Conservation (phyloP, 2,113 vertebrate genomes). For the Ceyx cyanopectus region DNA sequence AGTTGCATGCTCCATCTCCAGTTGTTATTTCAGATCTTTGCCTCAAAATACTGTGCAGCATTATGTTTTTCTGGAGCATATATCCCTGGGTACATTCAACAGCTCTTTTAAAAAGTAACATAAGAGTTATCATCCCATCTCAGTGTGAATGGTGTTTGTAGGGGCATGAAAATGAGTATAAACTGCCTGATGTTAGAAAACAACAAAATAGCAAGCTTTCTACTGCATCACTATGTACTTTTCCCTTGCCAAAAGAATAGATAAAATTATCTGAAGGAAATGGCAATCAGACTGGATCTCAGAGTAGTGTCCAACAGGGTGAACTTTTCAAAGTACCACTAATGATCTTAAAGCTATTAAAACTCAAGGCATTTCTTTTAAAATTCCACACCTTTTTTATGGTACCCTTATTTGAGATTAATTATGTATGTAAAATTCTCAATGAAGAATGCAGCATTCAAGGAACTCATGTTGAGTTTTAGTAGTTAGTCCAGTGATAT, state of each 20-base stretch:
- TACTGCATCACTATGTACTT: background rate
- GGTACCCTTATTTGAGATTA: constrained; percentile 51
- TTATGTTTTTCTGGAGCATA: background rate
- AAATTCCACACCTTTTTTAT: constrained; percentile 25
- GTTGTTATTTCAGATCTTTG: background rate
- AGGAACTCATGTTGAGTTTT: constrained; percentile 60
- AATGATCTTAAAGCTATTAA: constrained; percentile 66
- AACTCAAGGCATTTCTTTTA: constrained; percentile 10
- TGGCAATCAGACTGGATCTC: constrained; percentile 61
- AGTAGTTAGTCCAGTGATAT: constrained; percentile 69
- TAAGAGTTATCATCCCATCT: background rate
- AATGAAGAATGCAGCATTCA: constrained; percentile 43
- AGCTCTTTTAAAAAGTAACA: background rate
- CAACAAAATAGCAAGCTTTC: constrained; percentile 38
- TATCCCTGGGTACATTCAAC: background rate
- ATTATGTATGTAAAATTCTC: constrained; percentile 53
- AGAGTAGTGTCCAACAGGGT: constrained; percentile 61
- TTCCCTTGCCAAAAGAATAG: background rate
- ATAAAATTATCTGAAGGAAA: constrained; percentile 62
- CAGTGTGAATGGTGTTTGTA: background rate
- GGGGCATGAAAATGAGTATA: constrained; percentile 14
- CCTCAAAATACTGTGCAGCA: background rate
- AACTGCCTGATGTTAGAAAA: constrained; percentile 32
- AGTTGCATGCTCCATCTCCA: background rate
- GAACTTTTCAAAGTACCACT: constrained; percentile 63